Evolutionary conservation across 2,113 vertebrate genomes (phyloP), one percentile per base, ranked within the genome.

Genomic region (Dasypus novemcinctus): DNA sequence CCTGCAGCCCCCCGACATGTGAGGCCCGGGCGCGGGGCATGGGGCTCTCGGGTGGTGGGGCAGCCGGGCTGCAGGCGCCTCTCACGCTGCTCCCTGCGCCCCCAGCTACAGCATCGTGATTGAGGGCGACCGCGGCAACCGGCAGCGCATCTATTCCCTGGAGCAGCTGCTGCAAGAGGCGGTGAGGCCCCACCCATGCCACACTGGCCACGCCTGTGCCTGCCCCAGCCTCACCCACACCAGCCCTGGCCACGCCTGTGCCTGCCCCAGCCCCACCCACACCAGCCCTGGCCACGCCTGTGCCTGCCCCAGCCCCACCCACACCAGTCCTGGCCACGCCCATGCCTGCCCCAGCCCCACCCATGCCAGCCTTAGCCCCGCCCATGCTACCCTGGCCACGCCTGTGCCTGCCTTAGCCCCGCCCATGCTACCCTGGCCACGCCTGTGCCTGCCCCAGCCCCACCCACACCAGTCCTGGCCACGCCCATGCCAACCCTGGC

Each of bases 141-240:
- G 99, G 72, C 99, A 99, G 93, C 98, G 99, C 75, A 98, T 99
- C 98, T 99, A 99, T 98, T 99, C 99, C 0, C 97, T 99, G 98
- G 99, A 99, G 98, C 99, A 99, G 97, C 98, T 99, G 97, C 98
- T 99, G 87, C 99, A 99, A 98, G 99, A 99, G 98, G 99, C 99
- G 69, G 99, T 99, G 98, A 99, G 99, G 3, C 29, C 4, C 59
- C 43, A 21, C 7, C 13, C 3, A 18, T 79, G 83, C 54, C 80
- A 74, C 54, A 38, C 66, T 36, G 5, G 10, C 31, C 68, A 68
- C 0, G 2, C 38, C 49, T 1, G 36, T 20, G 13, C 54, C 33
- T 0, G 29, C 13, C 13, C 46, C 52, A 15, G 3, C 29, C 59
- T 4, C 59, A 2, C 7, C 66, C 49, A 69, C 21, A 1, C 0